Conservation (phyloP, 2,888 invertebrate species). For the Sphaeridia pumilis region DNA sequence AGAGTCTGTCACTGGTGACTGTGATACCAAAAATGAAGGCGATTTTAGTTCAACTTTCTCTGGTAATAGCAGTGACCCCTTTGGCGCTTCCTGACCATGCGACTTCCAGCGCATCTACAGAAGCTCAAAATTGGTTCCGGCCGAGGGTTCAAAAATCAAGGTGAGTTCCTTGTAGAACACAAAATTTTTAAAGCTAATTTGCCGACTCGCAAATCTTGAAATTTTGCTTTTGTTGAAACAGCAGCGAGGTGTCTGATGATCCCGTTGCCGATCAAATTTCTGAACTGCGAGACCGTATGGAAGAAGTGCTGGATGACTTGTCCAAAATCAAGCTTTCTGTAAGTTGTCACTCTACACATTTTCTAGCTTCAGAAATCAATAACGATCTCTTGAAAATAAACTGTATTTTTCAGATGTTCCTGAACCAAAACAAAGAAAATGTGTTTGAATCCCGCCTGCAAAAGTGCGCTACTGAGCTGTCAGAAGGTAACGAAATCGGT, state of each 20-base stretch:
- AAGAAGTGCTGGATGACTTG: conserved; percentile 2
- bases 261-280: neutral
- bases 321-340: conserved; percentile 6
- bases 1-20: too few species aligned
- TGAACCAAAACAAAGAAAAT: conserved; percentile 4
- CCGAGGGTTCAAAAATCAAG: neutral
- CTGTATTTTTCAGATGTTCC: conserved; percentile 3
- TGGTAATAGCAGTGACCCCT: too few species aligned
- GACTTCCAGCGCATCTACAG: too few species aligned
- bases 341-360: neutral
- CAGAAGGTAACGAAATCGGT: neutral
- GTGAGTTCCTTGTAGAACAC: neutral
- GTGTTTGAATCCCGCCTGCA: neutral
- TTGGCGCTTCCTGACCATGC: too few species aligned
- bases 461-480: conserved; percentile 1
- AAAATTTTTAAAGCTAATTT: neutral
- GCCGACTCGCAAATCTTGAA: neutral
- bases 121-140: neutral
- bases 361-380: neutral
- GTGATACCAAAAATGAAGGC: too few species aligned
- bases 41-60: too few species aligned
- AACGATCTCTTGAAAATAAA: too few species aligned
- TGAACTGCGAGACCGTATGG: neutral
- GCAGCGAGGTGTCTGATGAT: neutral
- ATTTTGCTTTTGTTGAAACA: neutral